Base-by-base conservation (phyloP, 2,888 invertebrate species). In the Phrixothrix hirtus region DNA sequence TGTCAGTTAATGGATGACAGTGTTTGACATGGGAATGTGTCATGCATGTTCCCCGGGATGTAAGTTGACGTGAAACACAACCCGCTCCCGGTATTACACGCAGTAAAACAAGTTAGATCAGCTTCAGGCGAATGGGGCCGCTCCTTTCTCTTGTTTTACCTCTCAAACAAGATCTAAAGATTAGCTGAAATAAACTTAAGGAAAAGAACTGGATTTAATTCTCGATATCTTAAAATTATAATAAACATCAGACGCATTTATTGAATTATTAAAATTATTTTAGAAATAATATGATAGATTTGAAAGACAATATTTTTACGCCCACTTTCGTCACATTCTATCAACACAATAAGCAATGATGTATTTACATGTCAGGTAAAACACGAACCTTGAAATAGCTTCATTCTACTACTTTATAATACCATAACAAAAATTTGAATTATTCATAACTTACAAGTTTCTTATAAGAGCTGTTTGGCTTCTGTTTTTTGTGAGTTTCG, bases 11-110 rank as follows among this genome's bases (percentile, higher is more conserved):
- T 57, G 50, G 55, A 43, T 58, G 58, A 58, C 59, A 58, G 58
- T 55, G 43, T 57, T 54, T 60, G 59, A 60, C 57, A 55, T 58
- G 55, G 55, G 59, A 62, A 60, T 42, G 49, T 57, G 38, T 52
- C 41, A 41, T 37, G 42, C 35, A 36, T 32, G 55, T 55, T 50
- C 44, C 36, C 45, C 50, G 42, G 47, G 57, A 62, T 58, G 42
- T 55, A 57, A 58, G 51, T 57, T 62, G 63, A 63, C 62, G 58
- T 60, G 65, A 57, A 65, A 64, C 60, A 60, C 55, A 60, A 66
- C 62, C 63, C 58, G 61, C 65, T 64, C 56, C 64, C 58, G 62
- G 65, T 64, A 51, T 66, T 66, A 65, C 65, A 55, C 57, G 54
- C 27, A 54, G 42, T 45, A 55, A 52, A 55, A 58, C 58, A 39